Evolutionary conservation across 2,113 vertebrate genomes (phyloP), one percentile per base, ranked within the genome.

Genomic region (Mesocricetus auratus): DNA sequence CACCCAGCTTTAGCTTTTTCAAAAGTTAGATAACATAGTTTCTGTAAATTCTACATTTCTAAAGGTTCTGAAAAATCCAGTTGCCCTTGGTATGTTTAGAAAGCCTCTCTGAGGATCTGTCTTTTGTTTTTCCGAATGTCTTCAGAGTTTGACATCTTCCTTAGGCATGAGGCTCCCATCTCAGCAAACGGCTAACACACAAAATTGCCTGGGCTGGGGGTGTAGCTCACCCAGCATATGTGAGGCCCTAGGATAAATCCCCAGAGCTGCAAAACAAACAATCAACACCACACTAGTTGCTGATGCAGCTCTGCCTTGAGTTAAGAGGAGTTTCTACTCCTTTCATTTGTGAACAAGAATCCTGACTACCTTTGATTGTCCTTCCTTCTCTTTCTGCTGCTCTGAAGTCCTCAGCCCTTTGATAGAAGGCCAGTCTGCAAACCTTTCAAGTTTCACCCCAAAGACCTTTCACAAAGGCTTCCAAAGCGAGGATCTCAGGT

Each of bases 381-480:
- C 31, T 68, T 21, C 31, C 95, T 75, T 89, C 33, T 75, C 15
- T 22, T 64, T 64, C 24, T 86, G 71, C 21, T 56, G 29, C 16
- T 81, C 16, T 88, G 66, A 96, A 92, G 82, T 86, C 60, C 47
- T 82, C 85, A 8, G 33, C 5, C 19, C 56, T 83, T 83, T 68
- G 24, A 15, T 39, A 75, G 62, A 95, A 17, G 1, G 42, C 26
- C 86, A 19, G 13, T 91, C 13, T 60, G 47, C 45, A 74, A 45
- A 9, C 77, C 24, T 68, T 92, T 53, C n/a, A 90, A 64, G 47
- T 97, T 93, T 92, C 47, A 21, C 33, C 69, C 36, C 82, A 79
- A 45, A 82, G 15, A 74, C 64, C 31, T 68, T 91, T 91, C 22
- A 81, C 87, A 90, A 93, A 58, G 83, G 5, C 39, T 94, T 94